Conservation (phyloP, 2,888 invertebrate genomes). For the Meta bourneti region DNA sequence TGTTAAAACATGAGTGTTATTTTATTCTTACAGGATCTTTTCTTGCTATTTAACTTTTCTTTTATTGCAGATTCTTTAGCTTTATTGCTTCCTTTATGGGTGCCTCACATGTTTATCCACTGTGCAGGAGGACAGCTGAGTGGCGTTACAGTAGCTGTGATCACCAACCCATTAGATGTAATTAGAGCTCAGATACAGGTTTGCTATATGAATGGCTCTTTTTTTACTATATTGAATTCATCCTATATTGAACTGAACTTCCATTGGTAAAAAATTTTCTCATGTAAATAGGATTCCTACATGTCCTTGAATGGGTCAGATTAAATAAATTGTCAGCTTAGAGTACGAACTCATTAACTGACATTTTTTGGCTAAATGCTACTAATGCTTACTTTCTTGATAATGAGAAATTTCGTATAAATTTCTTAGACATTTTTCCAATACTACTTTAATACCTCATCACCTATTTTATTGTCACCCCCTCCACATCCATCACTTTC, state of each 20-base stretch:
- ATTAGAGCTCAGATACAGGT: constrained; percentile 95
- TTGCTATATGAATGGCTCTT: constrained; percentile 54
- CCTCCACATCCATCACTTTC: too few relatives aligned
- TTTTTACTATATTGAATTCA: neutral
- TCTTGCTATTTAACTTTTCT: constrained; percentile 1
- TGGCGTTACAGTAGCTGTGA: constrained; percentile 93
- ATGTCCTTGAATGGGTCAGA: neutral
- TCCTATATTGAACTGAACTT: neutral
- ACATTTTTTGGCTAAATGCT: neutral
- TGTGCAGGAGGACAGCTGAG: constrained; percentile 94
- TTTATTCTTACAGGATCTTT: too few relatives aligned
- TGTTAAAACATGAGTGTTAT: too few relatives aligned
- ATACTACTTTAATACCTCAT: too few relatives aligned
- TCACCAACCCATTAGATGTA: constrained; percentile 97
- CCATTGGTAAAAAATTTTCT: too few relatives aligned
- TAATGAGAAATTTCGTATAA: neutral
- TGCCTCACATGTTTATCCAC: constrained; percentile 91
- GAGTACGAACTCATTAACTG: neutral
- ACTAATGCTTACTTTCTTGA: neutral
- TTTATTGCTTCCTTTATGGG: constrained; percentile 87
- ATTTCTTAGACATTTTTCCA: too few relatives aligned
- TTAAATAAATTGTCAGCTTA: neutral
- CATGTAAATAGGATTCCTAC: too few relatives aligned
- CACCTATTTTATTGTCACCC: too few relatives aligned
- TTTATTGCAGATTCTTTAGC: constrained; percentile 87